Evolutionary conservation across 1,140 invertebrate genomes (phyloP), one percentile per base, ranked within the genome.

Genomic region (Papilio aristodemus): DNA sequence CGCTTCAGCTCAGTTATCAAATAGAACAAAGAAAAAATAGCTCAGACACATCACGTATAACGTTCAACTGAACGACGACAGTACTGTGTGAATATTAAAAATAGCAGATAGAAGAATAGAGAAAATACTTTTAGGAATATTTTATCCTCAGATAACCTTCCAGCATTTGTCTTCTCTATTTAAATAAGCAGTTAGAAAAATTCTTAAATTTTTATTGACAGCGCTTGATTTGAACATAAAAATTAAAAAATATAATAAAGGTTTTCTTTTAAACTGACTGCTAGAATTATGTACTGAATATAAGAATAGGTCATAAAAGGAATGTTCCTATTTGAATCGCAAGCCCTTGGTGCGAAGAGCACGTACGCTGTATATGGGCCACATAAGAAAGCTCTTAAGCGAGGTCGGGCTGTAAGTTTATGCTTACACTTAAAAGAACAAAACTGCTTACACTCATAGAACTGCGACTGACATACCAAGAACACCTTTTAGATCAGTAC

Each of bases 21-120:
- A 54, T 54, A 54, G 46, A 54, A 54, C 46, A 54, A 54, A 54
- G 46, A 54, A 54, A 32, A 32, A 54, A 54, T 54, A 54, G 46
- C 17, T 11, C 9, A 10, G 19, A 54, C 46, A 54, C 22, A 11
- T 22, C 46, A 54, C 19, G 17, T 54, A 54, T 22, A 9, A 10
- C 46, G 22, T 11, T 4, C 9, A 32, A 22, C 14, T 50, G 8
- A 50, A 50, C 19, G 17, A 50, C 19, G 10, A 50, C 1, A 50
- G 13, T 22, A 54, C 4, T 25, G 19, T 22, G 5, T 22, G 10
- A 22, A 54, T 22, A 8, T 25, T 17, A 4, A 25, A 54, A 50
- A 22, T 22, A 22, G 6, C 46, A 43, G 14, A 17, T 43, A 13
- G n/a, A 32, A 32, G 6, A 3, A 32, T 32, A 3, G 6, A 32